phyloP scores from a whole-genome alignment of 2,888 invertebrate genomes.

The Andrena fulva region DNA sequence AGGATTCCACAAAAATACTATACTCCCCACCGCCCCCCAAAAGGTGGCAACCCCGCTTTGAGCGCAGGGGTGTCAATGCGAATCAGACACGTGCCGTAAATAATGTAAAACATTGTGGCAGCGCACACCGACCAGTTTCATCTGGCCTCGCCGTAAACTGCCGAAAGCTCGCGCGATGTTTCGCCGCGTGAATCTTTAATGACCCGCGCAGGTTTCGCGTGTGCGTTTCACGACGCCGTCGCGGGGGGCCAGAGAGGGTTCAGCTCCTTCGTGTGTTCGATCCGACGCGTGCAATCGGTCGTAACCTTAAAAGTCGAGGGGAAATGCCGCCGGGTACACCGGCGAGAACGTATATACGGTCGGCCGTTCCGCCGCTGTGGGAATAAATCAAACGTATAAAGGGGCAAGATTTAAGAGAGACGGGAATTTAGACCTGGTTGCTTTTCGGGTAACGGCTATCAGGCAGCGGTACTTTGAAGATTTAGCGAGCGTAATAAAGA shows the following conservation, averaged over 20 bases:
- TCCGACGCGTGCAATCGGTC: constrained; percentile 16
- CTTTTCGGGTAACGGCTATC: constrained; percentile 42
- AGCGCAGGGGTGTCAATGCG: too few species aligned
- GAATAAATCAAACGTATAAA: constrained; percentile 58
- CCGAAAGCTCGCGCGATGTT: not conserved
- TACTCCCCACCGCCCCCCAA: too few species aligned
- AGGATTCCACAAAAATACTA: too few species aligned
- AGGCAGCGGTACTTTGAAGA: constrained; percentile 38
- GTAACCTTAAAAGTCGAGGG: constrained; percentile 32
- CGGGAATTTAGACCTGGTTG: constrained; percentile 31
- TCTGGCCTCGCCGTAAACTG: not conserved
- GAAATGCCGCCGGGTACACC: not conserved
- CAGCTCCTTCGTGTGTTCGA: constrained; percentile 15
- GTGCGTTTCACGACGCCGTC: not conserved
- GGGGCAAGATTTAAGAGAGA: constrained; percentile 40
- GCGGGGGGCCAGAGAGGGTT: not conserved
- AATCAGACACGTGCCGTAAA: too few species aligned
- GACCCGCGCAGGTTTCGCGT: not conserved
- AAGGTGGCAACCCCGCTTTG: too few species aligned
- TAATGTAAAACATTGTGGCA: not conserved
- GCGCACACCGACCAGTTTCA: not conserved
- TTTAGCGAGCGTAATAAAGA: constrained; percentile 46
- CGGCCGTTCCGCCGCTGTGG: constrained; percentile 17
- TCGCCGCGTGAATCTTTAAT: constrained; percentile 20
- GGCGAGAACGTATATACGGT: constrained; percentile 15